Base-by-base conservation (phyloP, 2,888 invertebrate genomes). In the Gandaritis pyraliata region DNA sequence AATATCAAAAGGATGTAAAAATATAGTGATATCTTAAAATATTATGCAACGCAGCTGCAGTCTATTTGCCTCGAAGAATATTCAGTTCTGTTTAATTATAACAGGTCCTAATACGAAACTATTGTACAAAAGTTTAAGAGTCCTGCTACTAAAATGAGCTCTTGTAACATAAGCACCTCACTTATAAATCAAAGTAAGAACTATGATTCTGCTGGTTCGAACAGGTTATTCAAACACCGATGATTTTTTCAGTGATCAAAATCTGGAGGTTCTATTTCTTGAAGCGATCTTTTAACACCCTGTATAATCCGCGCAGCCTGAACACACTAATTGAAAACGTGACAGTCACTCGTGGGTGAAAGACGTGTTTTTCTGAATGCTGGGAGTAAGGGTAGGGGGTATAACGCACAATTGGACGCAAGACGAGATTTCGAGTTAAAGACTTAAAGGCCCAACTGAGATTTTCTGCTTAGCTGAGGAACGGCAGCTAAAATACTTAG, bases 321-420 rank as follows among this genome's bases (percentile, higher is more conserved):
- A 81, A 77, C 79, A 81, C 77, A 81, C 87, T 89, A 89, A 90
- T 88, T 88, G 87, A 87, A 89, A 88, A 89, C 90, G 89, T 89
- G 89, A 87, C 85, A 75, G 73, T 73, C 72, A 74, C 77, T 72
- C 70, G 73, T 72, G 71, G 74, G 75, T 74, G 73, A 60, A 64
- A 64, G 68, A 71, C 70, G 70, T 64, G 72, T 64, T 78, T 74
- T 60, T 72, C 51, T 54, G 48, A 30, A 33, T 48, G 55, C 53
- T 55, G 36, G 29, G 41, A 41, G 46, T 50, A 39, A 49, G 49
- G 49, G 52, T 47, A 53, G 41, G 49, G 3, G 55, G 30, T 60
- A 54, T 60, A 55, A 58, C 63, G 55, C 64, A 59, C 59, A 64
- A 64, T 64, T 56, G 59, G 56, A 56, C 59, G 59, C 52, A 48